Conservation (phyloP, 30 jellyfish, hydroid and myxozoan genomes). For the Hydractinia symbiolongicarpus region DNA sequence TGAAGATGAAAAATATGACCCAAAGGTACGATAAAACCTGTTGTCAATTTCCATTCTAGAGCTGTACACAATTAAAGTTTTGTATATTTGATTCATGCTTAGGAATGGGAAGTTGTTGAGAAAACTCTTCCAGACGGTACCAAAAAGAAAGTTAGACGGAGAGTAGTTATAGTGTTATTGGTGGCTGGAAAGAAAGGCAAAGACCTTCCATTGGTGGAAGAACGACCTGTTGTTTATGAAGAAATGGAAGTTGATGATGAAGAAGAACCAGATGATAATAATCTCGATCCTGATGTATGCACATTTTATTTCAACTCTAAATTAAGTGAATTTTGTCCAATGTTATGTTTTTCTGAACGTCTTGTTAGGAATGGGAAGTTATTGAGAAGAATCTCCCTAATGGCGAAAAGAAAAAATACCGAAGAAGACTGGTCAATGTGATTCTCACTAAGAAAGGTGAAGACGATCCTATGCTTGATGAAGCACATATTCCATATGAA, state of each 20-base stretch:
- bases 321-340: too few species aligned
- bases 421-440: slow-evolving; percentile 47
- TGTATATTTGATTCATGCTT: too few species aligned
- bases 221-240: slow-evolving; percentile 20
- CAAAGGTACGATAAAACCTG: background rate
- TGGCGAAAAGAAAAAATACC: slow-evolving; percentile 52
- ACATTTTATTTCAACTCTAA: too few species aligned
- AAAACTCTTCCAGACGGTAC: slow-evolving; percentile 59
- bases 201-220: too few species aligned
- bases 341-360: too few species aligned
- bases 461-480: background rate
- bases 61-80: too few species aligned
- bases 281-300: background rate
- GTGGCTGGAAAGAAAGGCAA: too few species aligned
- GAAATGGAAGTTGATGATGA: slow-evolving; percentile 14
- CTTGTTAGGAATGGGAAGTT: slow-evolving; percentile 30
- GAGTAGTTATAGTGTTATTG: slow-evolving; percentile 18
- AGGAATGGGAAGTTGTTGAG: slow-evolving; percentile 39
- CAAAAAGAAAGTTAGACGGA: slow-evolving; percentile 52
- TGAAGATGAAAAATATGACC: slow-evolving; percentile 15
- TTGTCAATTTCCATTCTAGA: too few species aligned
- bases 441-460: background rate
- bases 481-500: slow-evolving; percentile 17
- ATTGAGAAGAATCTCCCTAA: slow-evolving; percentile 44
- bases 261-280: slow-evolving; percentile 5